Conservation (phyloP, 2,888 invertebrate species). For the Spisula solida region DNA sequence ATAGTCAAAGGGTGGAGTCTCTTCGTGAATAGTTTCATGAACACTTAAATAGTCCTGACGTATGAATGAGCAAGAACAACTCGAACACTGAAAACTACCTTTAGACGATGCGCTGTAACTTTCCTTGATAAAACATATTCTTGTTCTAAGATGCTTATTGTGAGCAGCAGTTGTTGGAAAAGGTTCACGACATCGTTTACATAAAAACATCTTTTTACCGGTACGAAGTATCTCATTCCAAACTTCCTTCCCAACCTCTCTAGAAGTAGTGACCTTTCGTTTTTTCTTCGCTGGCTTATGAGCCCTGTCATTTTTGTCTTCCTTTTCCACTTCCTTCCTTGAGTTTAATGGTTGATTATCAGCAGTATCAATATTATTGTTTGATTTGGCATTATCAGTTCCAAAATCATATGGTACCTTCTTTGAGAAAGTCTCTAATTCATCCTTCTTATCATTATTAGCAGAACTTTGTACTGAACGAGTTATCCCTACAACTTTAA, state of each 20-base stretch:
- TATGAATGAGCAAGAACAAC: slow-evolving; percentile 17
- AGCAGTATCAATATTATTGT: not conserved
- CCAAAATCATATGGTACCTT: no score
- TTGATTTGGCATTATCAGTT: not conserved
- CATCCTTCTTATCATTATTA: not conserved
- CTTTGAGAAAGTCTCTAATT: not conserved
- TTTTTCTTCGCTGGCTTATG: not conserved
- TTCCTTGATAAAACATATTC: slow-evolving; percentile 29
- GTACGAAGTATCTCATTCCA: not conserved
- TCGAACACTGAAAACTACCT: not conserved
- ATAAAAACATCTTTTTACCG: slow-evolving; percentile 8
- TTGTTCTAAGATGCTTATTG: slow-evolving; percentile 36
- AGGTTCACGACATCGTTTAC: slow-evolving; percentile 27
- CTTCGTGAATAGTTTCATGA: slow-evolving; percentile 32
- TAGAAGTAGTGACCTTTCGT: not conserved
- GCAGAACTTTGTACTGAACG: not conserved
- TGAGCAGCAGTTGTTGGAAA: slow-evolving; percentile 35
- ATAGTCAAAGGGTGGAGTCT: not conserved
- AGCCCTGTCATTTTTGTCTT: not conserved
- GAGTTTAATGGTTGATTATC: not conserved
- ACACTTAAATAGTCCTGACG: slow-evolving; percentile 31
- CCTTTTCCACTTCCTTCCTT: not conserved
- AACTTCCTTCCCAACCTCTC: not conserved
- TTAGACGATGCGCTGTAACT: not conserved
- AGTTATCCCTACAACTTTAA: not conserved